Percentiles rank a stretch among this genome's conserved stretches.
These are phyloP conservation scores for Rhea americana DNA, from an alignment of 2,113 vertebrate species.

Conservation along the genomic window DNA sequence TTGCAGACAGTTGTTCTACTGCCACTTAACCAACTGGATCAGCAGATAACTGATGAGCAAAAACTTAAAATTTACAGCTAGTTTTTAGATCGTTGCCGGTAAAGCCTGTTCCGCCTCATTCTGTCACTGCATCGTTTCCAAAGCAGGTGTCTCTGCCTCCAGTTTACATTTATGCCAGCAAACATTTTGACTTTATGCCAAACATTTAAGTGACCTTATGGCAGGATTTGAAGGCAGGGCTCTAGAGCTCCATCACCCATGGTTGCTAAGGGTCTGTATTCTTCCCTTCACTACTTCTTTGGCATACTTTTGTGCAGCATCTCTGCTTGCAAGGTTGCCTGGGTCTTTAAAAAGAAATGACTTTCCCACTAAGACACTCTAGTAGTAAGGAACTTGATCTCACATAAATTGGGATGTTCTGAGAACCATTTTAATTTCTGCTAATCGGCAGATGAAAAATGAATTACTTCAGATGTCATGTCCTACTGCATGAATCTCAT, in stretches of 20 bases:
- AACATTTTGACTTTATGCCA: slow-evolving; percentile 28
- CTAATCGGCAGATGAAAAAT: slow-evolving; percentile 63
- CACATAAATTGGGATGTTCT: slow-evolving; percentile 41
- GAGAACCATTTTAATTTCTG: slow-evolving; percentile 62
- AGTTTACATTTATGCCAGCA: background rate
- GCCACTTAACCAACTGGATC: rapidly evolving
- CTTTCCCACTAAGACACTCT: background rate
- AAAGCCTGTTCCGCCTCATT: background rate
- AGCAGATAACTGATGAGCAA: background rate
- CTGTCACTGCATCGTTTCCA: background rate
- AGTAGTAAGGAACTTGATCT: slow-evolving; percentile 56
- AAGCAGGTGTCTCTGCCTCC: background rate
- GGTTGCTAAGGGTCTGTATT: background rate
- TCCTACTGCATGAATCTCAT: slow-evolving; percentile 11
- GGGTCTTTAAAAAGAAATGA: background rate
- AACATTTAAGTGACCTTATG: slow-evolving; percentile 41
- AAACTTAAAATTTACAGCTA: background rate
- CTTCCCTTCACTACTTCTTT: background rate
- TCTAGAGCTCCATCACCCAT: background rate
- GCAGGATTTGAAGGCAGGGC: background rate
- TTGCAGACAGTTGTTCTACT: background rate
- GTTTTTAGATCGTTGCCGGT: slow-evolving; percentile 3
- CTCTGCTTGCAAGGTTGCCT: background rate
- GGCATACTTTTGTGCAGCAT: background rate
- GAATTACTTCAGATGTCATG: slow-evolving; percentile 58